Percentiles rank a stretch among this genome's conserved stretches.
Conservation (phyloP, 2,113 vertebrate species). For the Panthera tigris region DNA sequence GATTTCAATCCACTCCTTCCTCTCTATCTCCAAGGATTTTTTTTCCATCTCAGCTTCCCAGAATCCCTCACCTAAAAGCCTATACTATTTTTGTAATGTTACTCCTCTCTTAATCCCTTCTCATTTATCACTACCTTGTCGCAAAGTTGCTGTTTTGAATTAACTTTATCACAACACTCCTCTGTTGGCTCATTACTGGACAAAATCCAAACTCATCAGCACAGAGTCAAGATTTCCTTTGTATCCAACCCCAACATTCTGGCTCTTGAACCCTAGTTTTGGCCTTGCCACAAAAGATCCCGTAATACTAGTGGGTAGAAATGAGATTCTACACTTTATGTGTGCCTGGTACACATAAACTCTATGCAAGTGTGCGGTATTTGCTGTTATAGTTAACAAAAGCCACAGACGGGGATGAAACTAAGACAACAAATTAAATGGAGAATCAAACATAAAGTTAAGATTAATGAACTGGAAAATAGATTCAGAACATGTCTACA, state of each 20-base stretch:
- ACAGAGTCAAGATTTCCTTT: neutral
- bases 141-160: conserved; percentile 37
- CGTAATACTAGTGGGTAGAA: neutral
- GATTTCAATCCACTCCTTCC: neutral
- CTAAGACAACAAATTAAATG: neutral
- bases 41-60: neutral
- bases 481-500: neutral
- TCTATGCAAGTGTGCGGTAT: neutral
- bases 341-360: neutral
- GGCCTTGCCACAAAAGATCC: neutral
- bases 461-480: neutral
- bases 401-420: neutral
- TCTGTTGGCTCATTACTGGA: conserved; percentile 1
- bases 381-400: neutral
- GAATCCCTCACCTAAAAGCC: neutral
- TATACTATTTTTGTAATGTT: neutral
- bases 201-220: conserved; percentile 30
- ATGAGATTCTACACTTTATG: neutral
- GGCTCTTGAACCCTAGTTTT: neutral
- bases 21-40: neutral
- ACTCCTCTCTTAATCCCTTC: neutral
- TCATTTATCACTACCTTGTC: conserved; percentile 38
- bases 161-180: conserved; percentile 11
- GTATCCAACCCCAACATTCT: neutral
- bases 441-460: neutral